Percentiles rank a stretch among this genome's conserved stretches.
These are phyloP conservation scores for Boloria selene DNA, from an alignment of 2,888 invertebrate genomes.

Conservation along the genomic window DNA sequence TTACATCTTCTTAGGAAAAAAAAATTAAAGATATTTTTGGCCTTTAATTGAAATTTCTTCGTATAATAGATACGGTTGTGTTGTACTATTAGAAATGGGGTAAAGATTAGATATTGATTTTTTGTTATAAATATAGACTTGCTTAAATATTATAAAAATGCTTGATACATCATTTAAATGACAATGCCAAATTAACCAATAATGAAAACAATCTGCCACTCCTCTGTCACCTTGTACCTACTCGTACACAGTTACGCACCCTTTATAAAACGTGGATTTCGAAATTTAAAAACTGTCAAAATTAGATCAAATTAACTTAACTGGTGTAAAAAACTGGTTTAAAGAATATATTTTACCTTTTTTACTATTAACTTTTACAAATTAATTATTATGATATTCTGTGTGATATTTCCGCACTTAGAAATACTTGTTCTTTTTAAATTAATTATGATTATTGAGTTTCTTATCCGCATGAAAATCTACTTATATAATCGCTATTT, in stretches of 20 bases:
- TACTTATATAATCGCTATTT: background rate
- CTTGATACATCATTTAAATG: too few species aligned
- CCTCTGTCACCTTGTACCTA: too few species aligned
- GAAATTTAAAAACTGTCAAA: conserved; percentile 14
- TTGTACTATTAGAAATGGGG: too few species aligned
- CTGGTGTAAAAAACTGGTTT: conserved; percentile 2
- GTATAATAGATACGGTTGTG: too few species aligned
- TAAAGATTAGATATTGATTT: too few species aligned
- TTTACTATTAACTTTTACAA: conserved; percentile 1
- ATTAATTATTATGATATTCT: conserved; percentile 6
- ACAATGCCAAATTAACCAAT: too few species aligned
- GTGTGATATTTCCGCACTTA: conserved; percentile 20
- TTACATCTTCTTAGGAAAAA: too few species aligned
- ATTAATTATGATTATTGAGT: conserved; percentile 6
- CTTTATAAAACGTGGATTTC: background rate
- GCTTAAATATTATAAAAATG: too few species aligned
- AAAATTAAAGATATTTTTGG: too few species aligned
- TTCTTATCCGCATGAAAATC: background rate
- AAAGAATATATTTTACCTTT: conserved; percentile 14
- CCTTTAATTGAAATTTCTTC: too few species aligned
- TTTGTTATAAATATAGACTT: too few species aligned
- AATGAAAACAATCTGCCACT: too few species aligned
- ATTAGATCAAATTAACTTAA: conserved; percentile 12
- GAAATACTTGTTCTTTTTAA: conserved; percentile 5
- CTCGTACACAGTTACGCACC: background rate